A percentile compares a stretch with the other conserved stretches of the same genome.
These are phyloP conservation scores for Ethmia dodecea DNA, from an alignment of 2,888 invertebrate species.

Conservation along the genomic window DNA sequence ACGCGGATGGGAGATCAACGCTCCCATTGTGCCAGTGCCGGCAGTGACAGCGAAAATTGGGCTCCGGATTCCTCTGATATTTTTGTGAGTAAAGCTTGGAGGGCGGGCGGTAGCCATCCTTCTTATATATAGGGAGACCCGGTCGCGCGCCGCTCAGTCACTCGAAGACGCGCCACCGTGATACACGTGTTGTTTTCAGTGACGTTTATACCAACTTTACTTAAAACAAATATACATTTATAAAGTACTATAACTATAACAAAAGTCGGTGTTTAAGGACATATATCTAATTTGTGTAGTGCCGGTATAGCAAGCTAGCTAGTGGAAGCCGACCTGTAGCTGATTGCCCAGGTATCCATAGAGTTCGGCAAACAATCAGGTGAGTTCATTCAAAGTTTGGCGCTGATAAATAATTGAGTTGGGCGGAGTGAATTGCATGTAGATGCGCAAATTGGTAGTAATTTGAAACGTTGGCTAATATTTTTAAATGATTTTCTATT, in stretches of 20 bases:
- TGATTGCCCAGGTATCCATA: not conserved
- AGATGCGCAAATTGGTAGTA: too few species aligned
- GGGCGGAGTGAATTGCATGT: too few species aligned
- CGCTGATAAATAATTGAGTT: too few species aligned
- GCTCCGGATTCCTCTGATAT: constrained; percentile 69
- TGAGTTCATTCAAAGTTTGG: too few species aligned
- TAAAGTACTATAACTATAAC: constrained; percentile 20
- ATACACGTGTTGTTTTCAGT: constrained; percentile 27
- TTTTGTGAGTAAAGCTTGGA: constrained; percentile 61
- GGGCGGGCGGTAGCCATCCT: constrained; percentile 54
- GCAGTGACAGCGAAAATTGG: constrained; percentile 71
- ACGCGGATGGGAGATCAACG: constrained; percentile 67
- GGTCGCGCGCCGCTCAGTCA: constrained; percentile 65
- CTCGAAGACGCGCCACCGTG: constrained; percentile 35
- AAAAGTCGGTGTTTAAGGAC: constrained; percentile 33
- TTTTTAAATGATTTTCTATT: too few species aligned
- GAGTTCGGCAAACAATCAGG: too few species aligned
- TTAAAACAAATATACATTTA: too few species aligned
- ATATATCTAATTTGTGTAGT: constrained; percentile 11
- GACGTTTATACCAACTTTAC: too few species aligned
- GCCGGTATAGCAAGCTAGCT: constrained; percentile 10
- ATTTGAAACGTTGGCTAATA: too few species aligned
- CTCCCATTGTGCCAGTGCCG: constrained; percentile 67
- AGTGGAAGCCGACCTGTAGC: constrained; percentile 1
- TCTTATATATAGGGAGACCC: constrained; percentile 59